These are phyloP conservation scores for Heptranchias perlo DNA, from an alignment of 2,113 vertebrate genomes.

Conservation along the genomic window DNA sequence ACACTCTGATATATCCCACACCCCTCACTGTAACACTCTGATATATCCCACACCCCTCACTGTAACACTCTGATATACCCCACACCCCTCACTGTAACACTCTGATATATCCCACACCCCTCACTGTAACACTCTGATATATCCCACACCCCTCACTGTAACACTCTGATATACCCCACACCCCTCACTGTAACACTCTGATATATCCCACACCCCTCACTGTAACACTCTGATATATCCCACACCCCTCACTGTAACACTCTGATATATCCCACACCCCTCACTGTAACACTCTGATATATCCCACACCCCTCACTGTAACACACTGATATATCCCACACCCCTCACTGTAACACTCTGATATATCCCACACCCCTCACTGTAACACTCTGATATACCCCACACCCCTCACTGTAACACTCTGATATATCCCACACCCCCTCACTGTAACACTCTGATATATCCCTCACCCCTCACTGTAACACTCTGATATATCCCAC, in stretches of 20 bases:
- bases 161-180: not conserved
- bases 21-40: no score
- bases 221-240: not conserved
- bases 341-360: no score
- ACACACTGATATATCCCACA: no score
- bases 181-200: not conserved
- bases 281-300: not conserved
- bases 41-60: not conserved
- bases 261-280: not conserved
- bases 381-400: no score
- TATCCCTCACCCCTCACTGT: not conserved
- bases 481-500: not conserved
- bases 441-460: not conserved
- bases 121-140: not conserved
- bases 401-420: not conserved
- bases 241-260: not conserved
- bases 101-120: not conserved
- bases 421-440: not conserved
- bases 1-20: no score
- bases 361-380: no score
- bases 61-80: not conserved
- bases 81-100: not conserved
- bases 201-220: not conserved
- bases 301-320: not conserved
- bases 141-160: not conserved